A percentile compares a stretch with the other conserved stretches of the same genome.
phyloP scores from a whole-genome alignment of 2,888 invertebrate species.

The Cephalotes varians region DNA sequence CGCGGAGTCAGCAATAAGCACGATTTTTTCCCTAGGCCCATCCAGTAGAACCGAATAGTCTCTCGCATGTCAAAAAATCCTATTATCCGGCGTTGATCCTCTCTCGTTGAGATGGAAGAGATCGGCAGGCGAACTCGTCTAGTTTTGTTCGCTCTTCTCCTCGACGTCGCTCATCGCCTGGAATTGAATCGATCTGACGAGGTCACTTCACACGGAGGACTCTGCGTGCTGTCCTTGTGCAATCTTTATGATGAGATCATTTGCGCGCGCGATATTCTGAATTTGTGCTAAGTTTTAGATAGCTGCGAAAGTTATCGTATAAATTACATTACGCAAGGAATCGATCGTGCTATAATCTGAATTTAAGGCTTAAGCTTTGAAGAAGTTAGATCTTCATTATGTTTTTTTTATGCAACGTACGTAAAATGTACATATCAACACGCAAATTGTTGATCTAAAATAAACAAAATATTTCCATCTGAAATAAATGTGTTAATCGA shows the following conservation, averaged over 20 bases:
- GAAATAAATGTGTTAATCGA: neutral
- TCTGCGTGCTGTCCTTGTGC: conserved; percentile 52
- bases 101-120: conserved; percentile 70
- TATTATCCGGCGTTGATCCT: conserved; percentile 75
- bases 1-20: conserved; percentile 81
- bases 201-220: conserved; percentile 61
- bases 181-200: conserved; percentile 73
- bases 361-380: neutral
- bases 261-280: conserved; percentile 41
- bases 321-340: conserved; percentile 23
- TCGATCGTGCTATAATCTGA: conserved; percentile 11
- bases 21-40: conserved; percentile 62
- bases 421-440: neutral
- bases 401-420: neutral
- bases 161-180: conserved; percentile 72
- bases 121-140: conserved; percentile 67
- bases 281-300: conserved; percentile 40
- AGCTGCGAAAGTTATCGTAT: conserved; percentile 28
- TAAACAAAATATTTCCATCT: neutral
- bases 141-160: conserved; percentile 75
- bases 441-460: neutral
- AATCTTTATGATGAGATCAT: conserved; percentile 51
- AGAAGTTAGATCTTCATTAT: neutral
- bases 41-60: conserved; percentile 59
- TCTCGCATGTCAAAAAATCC: conserved; percentile 76